phyloP scores from a whole-genome alignment of 2,113 vertebrate genomes.

The Bufo bufo region DNA sequence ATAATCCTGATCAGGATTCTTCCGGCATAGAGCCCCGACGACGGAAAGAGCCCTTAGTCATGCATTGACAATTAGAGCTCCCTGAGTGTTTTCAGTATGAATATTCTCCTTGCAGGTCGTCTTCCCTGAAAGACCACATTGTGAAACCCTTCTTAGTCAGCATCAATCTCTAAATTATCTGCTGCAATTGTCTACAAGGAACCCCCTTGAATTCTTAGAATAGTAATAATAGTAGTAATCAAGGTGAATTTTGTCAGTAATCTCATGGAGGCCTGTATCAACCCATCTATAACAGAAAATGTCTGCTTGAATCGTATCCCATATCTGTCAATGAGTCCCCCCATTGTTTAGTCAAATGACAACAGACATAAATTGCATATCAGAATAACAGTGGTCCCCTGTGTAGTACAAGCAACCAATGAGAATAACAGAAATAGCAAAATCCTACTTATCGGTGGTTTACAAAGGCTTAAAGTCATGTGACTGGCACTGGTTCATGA shows the following conservation, averaged over 20 bases:
- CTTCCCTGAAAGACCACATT: neutral
- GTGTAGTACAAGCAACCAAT: too few species aligned
- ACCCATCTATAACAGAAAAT: neutral
- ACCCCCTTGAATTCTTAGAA: neutral
- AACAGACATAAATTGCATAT: too few species aligned
- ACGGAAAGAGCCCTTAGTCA: too few species aligned
- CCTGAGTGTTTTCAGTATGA: slow-evolving; percentile 1
- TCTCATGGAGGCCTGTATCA: too few species aligned
- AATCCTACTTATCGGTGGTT: too few species aligned
- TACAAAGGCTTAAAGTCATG: too few species aligned
- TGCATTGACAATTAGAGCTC: neutral
- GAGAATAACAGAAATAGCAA: too few species aligned
- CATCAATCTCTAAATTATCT: neutral
- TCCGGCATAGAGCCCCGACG: too few species aligned
- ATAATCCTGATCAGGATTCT: too few species aligned
- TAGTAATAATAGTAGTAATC: neutral
- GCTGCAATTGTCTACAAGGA: neutral
- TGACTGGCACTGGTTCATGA: too few species aligned
- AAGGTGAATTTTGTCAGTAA: neutral
- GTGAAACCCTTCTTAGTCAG: slow-evolving; percentile 19
- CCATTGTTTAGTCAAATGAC: too few species aligned
- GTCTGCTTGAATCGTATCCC: neutral
- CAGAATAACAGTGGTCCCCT: too few species aligned
- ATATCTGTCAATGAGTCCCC: neutral
- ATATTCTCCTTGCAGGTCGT: neutral